phyloP scores from a whole-genome alignment of 2,888 invertebrate species.

The Rhodophaea formosa region DNA sequence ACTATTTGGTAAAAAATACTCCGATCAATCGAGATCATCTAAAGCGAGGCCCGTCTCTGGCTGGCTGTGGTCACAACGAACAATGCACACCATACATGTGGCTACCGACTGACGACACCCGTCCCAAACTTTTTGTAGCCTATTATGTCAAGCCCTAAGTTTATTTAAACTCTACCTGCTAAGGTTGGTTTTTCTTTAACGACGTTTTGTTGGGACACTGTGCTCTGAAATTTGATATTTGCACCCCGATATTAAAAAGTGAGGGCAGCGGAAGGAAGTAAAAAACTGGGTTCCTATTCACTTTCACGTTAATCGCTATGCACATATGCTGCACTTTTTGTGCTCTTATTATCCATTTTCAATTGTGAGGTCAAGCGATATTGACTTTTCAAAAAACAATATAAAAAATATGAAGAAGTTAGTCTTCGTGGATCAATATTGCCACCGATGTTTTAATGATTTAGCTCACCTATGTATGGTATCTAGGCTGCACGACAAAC shows the following conservation, averaged over 20 bases:
- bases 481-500: no score
- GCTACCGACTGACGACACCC: slow-evolving; percentile 70
- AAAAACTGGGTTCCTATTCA: slow-evolving; percentile 72
- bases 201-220: slow-evolving; percentile 22
- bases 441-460: no score
- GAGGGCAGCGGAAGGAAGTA: slow-evolving; percentile 79
- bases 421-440: no score
- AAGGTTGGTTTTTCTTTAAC: slow-evolving; percentile 29
- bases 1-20: slow-evolving; percentile 45
- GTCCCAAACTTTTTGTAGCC: slow-evolving; percentile 38
- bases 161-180: slow-evolving; percentile 28
- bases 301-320: slow-evolving; percentile 68
- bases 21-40: slow-evolving; percentile 65
- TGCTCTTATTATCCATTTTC: slow-evolving; percentile 17
- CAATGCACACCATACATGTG: slow-evolving; percentile 72
- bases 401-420: not conserved
- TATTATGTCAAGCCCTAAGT: slow-evolving; percentile 29
- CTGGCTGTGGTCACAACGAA: slow-evolving; percentile 65
- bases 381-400: not conserved
- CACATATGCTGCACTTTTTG: slow-evolving; percentile 62
- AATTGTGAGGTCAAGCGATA: slow-evolving; percentile 6
- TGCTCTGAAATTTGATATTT: slow-evolving; percentile 72
- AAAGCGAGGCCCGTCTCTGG: slow-evolving; percentile 47
- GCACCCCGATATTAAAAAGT: slow-evolving; percentile 72
- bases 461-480: no score